Evolutionary conservation across 1,140 invertebrate species (phyloP).

Genomic region (Laupala kohalensis): DNA sequence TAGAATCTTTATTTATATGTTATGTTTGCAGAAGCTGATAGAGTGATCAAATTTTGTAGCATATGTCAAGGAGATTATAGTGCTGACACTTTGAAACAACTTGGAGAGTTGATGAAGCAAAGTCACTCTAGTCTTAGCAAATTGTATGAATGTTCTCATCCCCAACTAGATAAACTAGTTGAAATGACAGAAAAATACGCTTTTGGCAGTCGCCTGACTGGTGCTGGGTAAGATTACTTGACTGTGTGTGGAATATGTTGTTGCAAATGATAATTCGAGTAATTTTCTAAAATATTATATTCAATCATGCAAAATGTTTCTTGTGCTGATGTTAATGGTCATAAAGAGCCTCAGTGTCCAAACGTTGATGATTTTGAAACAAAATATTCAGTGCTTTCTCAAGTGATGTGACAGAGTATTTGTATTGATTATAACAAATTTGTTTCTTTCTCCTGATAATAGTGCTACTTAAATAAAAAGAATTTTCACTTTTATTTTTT

Average conservation of each 20-base stretch:
- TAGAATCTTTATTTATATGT: neutral
- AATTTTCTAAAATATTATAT: neutral
- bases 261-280: neutral
- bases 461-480: too few species aligned
- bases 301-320: neutral
- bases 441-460: too few species aligned
- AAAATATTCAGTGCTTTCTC: neutral
- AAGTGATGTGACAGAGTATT: neutral
- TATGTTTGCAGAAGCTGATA: conserved; percentile 50
- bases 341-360: neutral
- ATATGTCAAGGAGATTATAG: conserved; percentile 36
- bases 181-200: conserved; percentile 58
- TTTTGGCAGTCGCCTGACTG: conserved; percentile 80
- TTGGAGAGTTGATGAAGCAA: conserved; percentile 76
- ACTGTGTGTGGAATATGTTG: too few species aligned
- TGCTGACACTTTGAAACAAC: conserved; percentile 34
- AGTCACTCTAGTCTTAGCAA: conserved; percentile 77
- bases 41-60: conserved; percentile 62
- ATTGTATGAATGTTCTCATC: conserved; percentile 90
- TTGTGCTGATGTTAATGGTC: neutral
- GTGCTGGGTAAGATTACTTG: conserved; percentile 61
- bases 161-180: conserved; percentile 73
- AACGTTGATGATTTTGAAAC: neutral
- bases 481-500: too few species aligned
- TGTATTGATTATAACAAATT: too few species aligned